These are phyloP conservation scores for Frieseomelitta varia DNA, from an alignment of 1,140 invertebrate species.

Conservation along the genomic window DNA sequence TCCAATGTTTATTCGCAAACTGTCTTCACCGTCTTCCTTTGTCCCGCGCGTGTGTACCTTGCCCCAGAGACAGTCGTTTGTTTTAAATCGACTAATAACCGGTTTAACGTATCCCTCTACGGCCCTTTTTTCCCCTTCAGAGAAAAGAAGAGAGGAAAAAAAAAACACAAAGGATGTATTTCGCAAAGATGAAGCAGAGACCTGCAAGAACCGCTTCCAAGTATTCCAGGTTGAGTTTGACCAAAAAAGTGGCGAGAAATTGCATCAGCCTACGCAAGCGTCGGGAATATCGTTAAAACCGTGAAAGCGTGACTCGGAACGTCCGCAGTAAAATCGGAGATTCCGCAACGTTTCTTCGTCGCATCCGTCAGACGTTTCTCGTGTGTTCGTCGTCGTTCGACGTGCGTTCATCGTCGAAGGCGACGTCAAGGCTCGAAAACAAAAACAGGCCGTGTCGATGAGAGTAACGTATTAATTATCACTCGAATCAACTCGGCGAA, in stretches of 20 bases:
- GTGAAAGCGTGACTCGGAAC: neutral
- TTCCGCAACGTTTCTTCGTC: neutral
- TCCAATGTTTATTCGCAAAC: neutral
- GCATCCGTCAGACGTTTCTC: neutral
- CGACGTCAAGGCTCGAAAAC: neutral
- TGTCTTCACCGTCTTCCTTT: no score
- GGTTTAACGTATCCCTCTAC: slow-evolving; percentile 20
- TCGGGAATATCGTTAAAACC: slow-evolving; percentile 1
- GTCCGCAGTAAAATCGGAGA: slow-evolving; percentile 9
- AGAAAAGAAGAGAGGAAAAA: no score
- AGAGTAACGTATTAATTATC: slow-evolving; percentile 10
- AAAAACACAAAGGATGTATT: neutral
- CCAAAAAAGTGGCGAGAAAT: slow-evolving; percentile 26
- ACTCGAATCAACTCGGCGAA: neutral
- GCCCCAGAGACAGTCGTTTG: neutral
- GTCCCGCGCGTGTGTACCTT: neutral
- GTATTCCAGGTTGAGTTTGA: neutral
- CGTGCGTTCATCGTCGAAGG: no score
- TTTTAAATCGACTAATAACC: slow-evolving; percentile 25
- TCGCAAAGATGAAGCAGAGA: slow-evolving; percentile 15
- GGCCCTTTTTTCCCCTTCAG: no score
- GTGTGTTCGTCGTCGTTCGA: no score
- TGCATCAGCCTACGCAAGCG: slow-evolving; percentile 14
- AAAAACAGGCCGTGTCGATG: neutral
- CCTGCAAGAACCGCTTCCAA: neutral